Evolutionary conservation across 1,140 invertebrate genomes (phyloP).

Genomic region (Lepidurus couesii): DNA sequence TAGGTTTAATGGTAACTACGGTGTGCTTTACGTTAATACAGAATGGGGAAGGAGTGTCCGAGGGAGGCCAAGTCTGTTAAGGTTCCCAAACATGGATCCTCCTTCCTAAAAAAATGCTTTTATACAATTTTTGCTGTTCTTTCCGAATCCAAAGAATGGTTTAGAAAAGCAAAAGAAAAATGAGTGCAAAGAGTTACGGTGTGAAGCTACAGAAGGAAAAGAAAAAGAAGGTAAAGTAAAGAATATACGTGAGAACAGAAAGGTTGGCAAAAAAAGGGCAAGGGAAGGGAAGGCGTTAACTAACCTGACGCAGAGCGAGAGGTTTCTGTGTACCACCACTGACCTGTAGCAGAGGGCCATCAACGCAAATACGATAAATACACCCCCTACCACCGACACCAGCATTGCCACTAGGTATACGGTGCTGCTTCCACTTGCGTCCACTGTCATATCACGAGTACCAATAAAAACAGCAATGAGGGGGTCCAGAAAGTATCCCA

Average conservation of each 20-base stretch:
- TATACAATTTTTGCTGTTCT: neutral
- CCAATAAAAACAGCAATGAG: neutral
- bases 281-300: slow-evolving; percentile 45
- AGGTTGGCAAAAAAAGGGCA: slow-evolving; percentile 31
- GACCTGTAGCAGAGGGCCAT: slow-evolving; percentile 99
- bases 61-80: neutral
- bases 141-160: neutral
- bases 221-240: slow-evolving; percentile 39
- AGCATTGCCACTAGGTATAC: slow-evolving; percentile 93
- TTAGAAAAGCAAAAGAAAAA: neutral
- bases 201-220: slow-evolving; percentile 38
- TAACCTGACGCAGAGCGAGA: slow-evolving; percentile 94
- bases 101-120: neutral
- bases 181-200: slow-evolving; percentile 35
- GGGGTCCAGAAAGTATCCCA: neutral
- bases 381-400: slow-evolving; percentile 95
- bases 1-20: neutral
- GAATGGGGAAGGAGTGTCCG: neutral
- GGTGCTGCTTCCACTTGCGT: slow-evolving; percentile 89
- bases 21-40: neutral
- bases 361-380: slow-evolving; percentile 95
- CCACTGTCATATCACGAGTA: slow-evolving; percentile 55
- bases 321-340: slow-evolving; percentile 96
- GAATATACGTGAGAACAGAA: slow-evolving; percentile 38
- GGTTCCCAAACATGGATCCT: neutral